These are phyloP conservation scores for Dufourea novaeangliae DNA, from an alignment of 1,140 invertebrate genomes.

Conservation along the genomic window DNA sequence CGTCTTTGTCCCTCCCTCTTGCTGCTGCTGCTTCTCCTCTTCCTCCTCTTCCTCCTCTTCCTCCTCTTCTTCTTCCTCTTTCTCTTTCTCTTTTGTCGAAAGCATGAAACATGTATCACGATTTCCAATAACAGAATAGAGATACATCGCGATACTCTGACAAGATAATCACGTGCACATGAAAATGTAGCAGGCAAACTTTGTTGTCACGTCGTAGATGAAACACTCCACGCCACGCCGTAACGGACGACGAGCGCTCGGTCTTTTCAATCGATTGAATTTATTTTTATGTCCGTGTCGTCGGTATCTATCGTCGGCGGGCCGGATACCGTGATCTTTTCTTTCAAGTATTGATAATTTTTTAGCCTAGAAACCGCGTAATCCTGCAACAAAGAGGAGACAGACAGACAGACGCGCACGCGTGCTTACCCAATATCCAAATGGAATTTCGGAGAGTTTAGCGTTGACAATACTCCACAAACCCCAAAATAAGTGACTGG, in stretches of 20 bases:
- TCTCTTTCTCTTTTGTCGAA: too few species aligned
- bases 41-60: not conserved
- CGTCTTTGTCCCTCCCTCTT: not conserved
- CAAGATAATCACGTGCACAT: constrained; percentile 20
- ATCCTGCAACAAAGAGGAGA: constrained; percentile 78
- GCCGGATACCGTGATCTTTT: constrained; percentile 80
- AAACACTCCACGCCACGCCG: not conserved
- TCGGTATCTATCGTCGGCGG: constrained; percentile 62
- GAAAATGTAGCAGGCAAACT: constrained; percentile 8
- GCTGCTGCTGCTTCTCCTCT: too few species aligned
- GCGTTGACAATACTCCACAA: constrained; percentile 96
- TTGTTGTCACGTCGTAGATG: constrained; percentile 4
- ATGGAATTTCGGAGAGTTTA: constrained; percentile 93
- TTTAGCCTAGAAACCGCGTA: constrained; percentile 82
- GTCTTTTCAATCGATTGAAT: constrained; percentile 65
- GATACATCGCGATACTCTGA: not conserved
- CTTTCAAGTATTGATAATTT: constrained; percentile 83
- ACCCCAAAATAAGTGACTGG: constrained; percentile 96
- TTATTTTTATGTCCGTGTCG: constrained; percentile 69
- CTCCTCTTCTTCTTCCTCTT: too few species aligned
- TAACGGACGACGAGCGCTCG: not conserved
- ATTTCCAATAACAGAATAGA: not conserved
- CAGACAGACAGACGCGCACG: too few species aligned
- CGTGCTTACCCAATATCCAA: constrained; percentile 95
- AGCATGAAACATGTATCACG: not conserved